These are phyloP conservation scores for Diplolepis rosae DNA, from an alignment of 2,888 invertebrate species.

Conservation along the genomic window DNA sequence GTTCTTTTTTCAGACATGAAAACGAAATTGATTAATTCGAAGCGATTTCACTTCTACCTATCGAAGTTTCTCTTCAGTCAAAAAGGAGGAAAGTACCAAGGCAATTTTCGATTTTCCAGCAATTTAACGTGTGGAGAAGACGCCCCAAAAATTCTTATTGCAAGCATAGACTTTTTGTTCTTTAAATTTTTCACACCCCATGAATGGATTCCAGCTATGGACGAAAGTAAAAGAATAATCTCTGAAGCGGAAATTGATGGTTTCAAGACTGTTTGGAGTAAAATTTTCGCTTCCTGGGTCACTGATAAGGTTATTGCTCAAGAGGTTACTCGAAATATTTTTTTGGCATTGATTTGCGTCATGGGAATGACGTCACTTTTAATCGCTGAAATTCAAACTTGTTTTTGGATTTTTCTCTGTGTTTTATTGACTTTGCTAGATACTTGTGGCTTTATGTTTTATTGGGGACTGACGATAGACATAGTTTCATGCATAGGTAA, in stretches of 20 bases:
- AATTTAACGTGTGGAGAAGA: slow-evolving; percentile 79
- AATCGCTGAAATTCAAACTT: slow-evolving; percentile 85
- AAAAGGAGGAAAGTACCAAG: slow-evolving; percentile 81
- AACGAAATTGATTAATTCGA: slow-evolving; percentile 73
- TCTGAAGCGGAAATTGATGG: slow-evolving; percentile 78
- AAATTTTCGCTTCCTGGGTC: slow-evolving; percentile 84
- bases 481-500: slow-evolving; percentile 85
- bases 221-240: slow-evolving; percentile 77
- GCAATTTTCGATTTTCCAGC: slow-evolving; percentile 80
- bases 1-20: slow-evolving; percentile 73
- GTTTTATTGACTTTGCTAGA: slow-evolving; percentile 84
- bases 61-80: slow-evolving; percentile 83
- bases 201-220: slow-evolving; percentile 85
- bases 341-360: slow-evolving; percentile 84
- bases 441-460: slow-evolving; percentile 85
- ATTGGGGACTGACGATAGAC: slow-evolving; percentile 88
- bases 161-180: slow-evolving; percentile 80
- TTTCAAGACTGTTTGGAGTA: slow-evolving; percentile 82
- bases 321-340: slow-evolving; percentile 85
- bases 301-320: slow-evolving; percentile 85
- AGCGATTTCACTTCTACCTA: slow-evolving; percentile 78
- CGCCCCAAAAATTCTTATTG: slow-evolving; percentile 77
- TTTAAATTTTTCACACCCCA: slow-evolving; percentile 78
- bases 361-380: slow-evolving; percentile 86
- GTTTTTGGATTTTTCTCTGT: slow-evolving; percentile 86